Evolutionary conservation across 2,888 invertebrate genomes (phyloP).

Genomic region (Aspidiotus rigidus): DNA sequence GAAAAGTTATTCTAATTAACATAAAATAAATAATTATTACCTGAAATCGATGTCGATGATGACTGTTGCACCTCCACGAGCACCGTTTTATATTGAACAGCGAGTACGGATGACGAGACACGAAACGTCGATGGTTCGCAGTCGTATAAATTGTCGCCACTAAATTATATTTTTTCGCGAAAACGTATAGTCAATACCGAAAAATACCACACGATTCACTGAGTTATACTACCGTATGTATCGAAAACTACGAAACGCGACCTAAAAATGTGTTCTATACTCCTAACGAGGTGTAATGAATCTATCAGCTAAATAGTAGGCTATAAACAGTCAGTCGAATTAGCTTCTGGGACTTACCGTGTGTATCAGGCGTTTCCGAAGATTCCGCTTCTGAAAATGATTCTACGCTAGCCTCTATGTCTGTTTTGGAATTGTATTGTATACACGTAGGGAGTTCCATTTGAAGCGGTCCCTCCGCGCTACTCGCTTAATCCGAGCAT

Average conservation of each 20-base stretch:
- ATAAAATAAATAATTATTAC: no score
- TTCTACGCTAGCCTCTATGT: constrained; percentile 23
- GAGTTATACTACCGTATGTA: background rate
- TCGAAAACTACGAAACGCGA: constrained; percentile 7
- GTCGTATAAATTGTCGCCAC: no score
- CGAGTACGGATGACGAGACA: no score
- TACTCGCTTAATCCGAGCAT: constrained; percentile 13
- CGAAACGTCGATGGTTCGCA: no score
- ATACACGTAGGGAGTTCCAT: constrained; percentile 19
- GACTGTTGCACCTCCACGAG: no score
- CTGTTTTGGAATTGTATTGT: constrained; percentile 22
- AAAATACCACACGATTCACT: no score
- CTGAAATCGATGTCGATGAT: no score
- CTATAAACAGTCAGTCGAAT: constrained; percentile 33
- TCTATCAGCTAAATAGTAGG: constrained; percentile 31
- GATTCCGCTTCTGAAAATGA: constrained; percentile 32
- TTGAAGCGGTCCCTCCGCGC: constrained; percentile 14
- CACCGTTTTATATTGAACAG: no score
- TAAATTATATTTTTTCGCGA: no score
- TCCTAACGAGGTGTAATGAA: constrained; percentile 28
- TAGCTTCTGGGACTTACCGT: constrained; percentile 33
- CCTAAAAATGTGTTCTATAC: constrained; percentile 5
- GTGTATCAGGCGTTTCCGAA: constrained; percentile 29
- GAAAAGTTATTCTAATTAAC: no score
- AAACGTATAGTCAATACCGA: no score